phyloP scores from a whole-genome alignment of 2,888 invertebrate species.

The Monopis laevigella region DNA sequence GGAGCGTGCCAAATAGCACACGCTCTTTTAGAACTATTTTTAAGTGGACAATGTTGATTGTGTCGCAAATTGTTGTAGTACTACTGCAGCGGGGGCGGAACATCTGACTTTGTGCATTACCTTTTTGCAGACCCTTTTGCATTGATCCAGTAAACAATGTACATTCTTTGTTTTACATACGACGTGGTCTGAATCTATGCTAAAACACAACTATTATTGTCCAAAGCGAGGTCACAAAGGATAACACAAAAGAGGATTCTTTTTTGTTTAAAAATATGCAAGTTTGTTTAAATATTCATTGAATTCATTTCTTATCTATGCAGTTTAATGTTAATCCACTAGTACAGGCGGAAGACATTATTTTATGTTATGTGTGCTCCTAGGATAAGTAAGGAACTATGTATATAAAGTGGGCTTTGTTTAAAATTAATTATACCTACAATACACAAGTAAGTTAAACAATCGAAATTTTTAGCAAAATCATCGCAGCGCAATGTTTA shows the following conservation, averaged over 20 bases:
- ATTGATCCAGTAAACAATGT: conserved; percentile 4
- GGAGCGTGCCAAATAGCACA: conserved; percentile 2
- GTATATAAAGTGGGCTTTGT: no score
- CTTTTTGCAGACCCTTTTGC: background rate
- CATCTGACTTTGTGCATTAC: conserved; percentile 6
- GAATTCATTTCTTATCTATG: conserved; percentile 7
- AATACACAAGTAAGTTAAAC: no score
- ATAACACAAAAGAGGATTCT: conserved; percentile 22
- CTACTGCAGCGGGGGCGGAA: conserved; percentile 3
- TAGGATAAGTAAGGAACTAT: background rate
- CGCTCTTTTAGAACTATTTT: conserved; percentile 6
- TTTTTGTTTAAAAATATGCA: conserved; percentile 35
- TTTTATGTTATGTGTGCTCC: background rate
- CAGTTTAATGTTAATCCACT: background rate
- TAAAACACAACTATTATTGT: conserved; percentile 4
- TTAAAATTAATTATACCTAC: no score
- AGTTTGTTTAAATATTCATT: conserved; percentile 15
- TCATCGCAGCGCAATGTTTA: no score
- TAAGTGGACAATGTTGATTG: conserved; percentile 6
- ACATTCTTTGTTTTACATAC: no score
- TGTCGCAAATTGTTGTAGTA: conserved; percentile 4
- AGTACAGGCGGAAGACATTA: conserved; percentile 1
- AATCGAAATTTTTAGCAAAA: no score
- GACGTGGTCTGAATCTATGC: no score
- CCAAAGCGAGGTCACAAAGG: conserved; percentile 1